Evolutionary conservation across 1,140 invertebrate species (phyloP).

Genomic region (Drosophila pallidifrons): DNA sequence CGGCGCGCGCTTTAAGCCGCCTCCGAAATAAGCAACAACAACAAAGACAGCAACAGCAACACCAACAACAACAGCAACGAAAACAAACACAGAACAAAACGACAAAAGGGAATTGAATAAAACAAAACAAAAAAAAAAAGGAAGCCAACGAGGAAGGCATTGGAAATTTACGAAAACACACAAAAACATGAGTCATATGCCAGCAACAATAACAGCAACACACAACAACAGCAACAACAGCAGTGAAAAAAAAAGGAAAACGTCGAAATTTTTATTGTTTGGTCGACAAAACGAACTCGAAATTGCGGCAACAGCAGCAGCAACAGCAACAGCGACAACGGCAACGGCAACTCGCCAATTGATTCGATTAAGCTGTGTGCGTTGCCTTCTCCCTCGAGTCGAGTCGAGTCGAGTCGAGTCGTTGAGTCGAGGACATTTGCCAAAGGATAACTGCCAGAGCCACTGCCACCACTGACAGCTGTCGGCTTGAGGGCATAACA

Average conservation of each 20-base stretch:
- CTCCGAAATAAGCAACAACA: constrained; percentile 23
- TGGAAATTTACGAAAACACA: constrained; percentile 14
- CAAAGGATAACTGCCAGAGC: constrained; percentile 17
- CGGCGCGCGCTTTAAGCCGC: constrained; percentile 44
- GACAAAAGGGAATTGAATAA: constrained; percentile 8
- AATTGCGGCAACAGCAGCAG: constrained; percentile 9
- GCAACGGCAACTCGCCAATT: constrained; percentile 23
- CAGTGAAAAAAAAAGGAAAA: constrained; percentile 25
- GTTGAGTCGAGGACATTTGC: constrained; percentile 35
- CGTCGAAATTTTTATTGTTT: constrained; percentile 38
- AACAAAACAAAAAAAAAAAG: constrained; percentile 16
- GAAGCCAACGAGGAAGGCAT: constrained; percentile 20
- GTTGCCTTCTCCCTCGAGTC: neutral
- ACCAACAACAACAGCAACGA: constrained; percentile 12
- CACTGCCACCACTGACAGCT: constrained; percentile 9
- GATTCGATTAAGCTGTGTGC: constrained; percentile 67
- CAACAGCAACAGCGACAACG: constrained; percentile 8
- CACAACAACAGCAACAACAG: constrained; percentile 36
- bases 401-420: neutral
- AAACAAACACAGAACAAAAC: constrained; percentile 31
- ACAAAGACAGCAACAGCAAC: neutral
- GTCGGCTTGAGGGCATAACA: constrained; percentile 1
- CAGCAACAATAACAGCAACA: constrained; percentile 27
- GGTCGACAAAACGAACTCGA: constrained; percentile 19
- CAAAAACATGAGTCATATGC: constrained; percentile 42